phyloP scores from a whole-genome alignment of 2,113 vertebrate genomes.

The Capreolus pygargus region DNA sequence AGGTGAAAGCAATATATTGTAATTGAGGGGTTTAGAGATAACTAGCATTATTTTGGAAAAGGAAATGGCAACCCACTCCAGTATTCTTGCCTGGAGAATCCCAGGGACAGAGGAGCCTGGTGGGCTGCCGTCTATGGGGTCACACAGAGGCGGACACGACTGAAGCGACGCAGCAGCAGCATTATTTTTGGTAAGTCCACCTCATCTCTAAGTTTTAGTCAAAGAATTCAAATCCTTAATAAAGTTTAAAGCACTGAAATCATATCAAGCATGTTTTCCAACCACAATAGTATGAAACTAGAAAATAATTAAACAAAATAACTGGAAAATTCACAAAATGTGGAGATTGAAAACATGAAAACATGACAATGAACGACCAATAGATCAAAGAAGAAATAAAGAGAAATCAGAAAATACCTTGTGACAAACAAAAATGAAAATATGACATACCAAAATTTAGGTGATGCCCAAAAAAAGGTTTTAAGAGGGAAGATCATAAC shows the following conservation, averaged over 20 bases:
- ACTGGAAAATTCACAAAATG: not conserved
- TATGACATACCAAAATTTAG: not conserved
- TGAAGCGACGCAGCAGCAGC: accelerated
- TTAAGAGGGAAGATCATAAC: not conserved
- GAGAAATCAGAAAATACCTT: not conserved
- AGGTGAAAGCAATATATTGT: not conserved
- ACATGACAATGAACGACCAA: not conserved
- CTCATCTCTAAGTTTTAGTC: not conserved
- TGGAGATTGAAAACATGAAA: not conserved
- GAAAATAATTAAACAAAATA: not conserved
- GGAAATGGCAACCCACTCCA: not conserved
- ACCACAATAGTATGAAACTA: not conserved
- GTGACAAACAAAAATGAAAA: not conserved
- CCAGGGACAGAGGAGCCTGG: too few relatives aligned
- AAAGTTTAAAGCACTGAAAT: not conserved
- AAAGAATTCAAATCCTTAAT: not conserved
- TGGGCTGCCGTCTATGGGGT: not conserved
- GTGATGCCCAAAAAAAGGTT: not conserved
- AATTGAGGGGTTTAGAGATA: not conserved
- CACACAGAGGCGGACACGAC: accelerated
- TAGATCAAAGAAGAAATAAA: not conserved
- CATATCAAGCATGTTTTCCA: not conserved
- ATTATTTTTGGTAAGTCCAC: not conserved
- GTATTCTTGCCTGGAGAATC: too few relatives aligned
- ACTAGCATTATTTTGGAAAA: not conserved